Evolutionary conservation across 2,113 vertebrate genomes (phyloP), one percentile per base, ranked within the genome.

Genomic region (Dryoscopus gambensis): DNA sequence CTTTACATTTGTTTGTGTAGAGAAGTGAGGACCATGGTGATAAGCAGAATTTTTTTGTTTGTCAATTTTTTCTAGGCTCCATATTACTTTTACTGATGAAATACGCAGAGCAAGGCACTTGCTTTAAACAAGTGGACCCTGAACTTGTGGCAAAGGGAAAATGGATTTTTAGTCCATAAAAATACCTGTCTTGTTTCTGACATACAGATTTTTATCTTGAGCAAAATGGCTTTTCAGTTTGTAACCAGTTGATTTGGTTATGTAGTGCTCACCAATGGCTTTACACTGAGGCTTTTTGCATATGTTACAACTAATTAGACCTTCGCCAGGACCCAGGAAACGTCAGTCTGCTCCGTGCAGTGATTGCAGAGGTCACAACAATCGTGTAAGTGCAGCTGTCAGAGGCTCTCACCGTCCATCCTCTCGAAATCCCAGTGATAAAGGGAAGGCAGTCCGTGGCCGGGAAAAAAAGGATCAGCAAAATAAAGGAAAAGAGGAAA

Each of bases 401-500:
- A 97, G 98, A 92, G 97, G 96, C 80, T 98, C 98, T 77, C 98
- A 99, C 87, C 98, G 98, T 9, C 98, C 98, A 6, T 98, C 98
- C 2, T 96, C 98, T 16, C 98, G 99, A 10, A 98, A 97, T 64
- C 79, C 97, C 85, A 99, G 49, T 12, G 99, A 99, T 60, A 98
- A 97, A 96, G 98, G 97, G 70, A 99, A 98, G 94, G 89, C 97
- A 4, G 95, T 98, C 74, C 99, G 98, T 39, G 97, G 97, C 93
- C 98, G 98, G 90, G 99, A 99, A 47, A 99, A 98, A 97, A 99
- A 98, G 92, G 99, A 99, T 39, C 97, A 97, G 24, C 65, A 95
- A 23, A 98, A 97, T 91, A 99, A 98, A 98, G 97, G 97, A 86
- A 99, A 98, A 97, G 99, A 99, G 8, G 99, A 99, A 57, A 99